Evolutionary conservation across 1,140 invertebrate species (phyloP), one percentile per base, ranked within the genome.

Genomic region (Dendrolimus punctatus): DNA sequence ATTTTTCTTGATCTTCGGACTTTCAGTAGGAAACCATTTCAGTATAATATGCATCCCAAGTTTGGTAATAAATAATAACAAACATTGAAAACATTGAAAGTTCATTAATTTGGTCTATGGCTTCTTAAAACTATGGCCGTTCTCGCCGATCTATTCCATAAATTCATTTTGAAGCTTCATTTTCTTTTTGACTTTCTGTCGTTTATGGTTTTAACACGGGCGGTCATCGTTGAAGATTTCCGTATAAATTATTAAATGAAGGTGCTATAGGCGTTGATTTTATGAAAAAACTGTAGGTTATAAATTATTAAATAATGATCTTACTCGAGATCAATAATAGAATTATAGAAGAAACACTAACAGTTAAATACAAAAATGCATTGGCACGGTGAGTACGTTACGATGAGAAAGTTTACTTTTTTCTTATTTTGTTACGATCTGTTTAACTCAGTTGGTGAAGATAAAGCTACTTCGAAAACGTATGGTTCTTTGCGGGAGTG

Each of bases 291-390:
- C 75, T 81, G 80, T 85, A 86, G 85, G 78, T 75, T 82, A 84
- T 81, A 80, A 77, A 81, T 80, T 80, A 73, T 81, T 80, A 78
- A 88, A 92, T 87, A 89, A 99, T 99, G 98, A 99, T 99, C 91
- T 92, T 99, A 84, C 91, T 99, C 71, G 98, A 99, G 92, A 98
- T 98, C 88, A 97, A 98, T 89, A 99, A 99, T 90, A 93, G 96
- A 87, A 97, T 99, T 88, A 92, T 99, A 66, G 96, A 98, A 90
- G 98, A 99, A 88, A 97, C 96, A 43, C 90, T 99, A 76, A 93
- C 92, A 73, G 90, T 96, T 60, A 98, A 98, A 91, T 97, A 98
- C 88, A 96, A 95, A 89, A 98, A 98, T 93, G 95, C 95, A 72
- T 88, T 95, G 80, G 94, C 94, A 66, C 95, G 96, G 97, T 99